Evolutionary conservation across 2,113 vertebrate species (phyloP), one percentile per base, ranked within the genome.

Genomic region (Bombycilla garrulus): DNA sequence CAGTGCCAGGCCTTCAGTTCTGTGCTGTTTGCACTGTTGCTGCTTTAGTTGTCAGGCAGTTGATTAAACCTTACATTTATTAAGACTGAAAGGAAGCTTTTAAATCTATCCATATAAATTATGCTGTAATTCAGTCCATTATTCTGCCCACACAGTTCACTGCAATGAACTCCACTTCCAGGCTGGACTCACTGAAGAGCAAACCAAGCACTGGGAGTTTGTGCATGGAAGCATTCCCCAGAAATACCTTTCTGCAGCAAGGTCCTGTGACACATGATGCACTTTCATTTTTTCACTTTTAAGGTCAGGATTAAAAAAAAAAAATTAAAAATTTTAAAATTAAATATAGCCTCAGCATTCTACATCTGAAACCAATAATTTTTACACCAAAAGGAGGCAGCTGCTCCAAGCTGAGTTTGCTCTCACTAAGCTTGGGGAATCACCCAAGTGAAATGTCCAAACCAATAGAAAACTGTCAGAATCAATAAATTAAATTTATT

Each of bases 401-500:
- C 84, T 95, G 81, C 92, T 96, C 57, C 3, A 4, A 90, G 81
- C 40, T 69, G 28, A 82, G 57, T 80, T 82, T 82, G 73, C 50
- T 90, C 71, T 60, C 85, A 64, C 54, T 56, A 89, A 80, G 50
- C 54, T 66, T 82, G 71, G 82, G 90, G 93, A 95, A 96, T 80
- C 66, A 90, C 95, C 58, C 67, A 90, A 94, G n/a, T 28, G 54
- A 96, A 95, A 90, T 54, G 79, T 50, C 90, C 90, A 82, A 93
- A 90, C 40, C 65, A 77, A 95, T 20, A 10, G 82, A 92, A 85
- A 97, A 77, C 74, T 93, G 93, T 82, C 93, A 95, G 73, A 94
- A 92, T 76, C 85, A 95, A 93, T 93, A 90, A 90, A 85, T 86
- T 44, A 48, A 69, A 90, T 85, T 90, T 95, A 94, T 96, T 94